phyloP scores from a whole-genome alignment of 2,797 vertebrate species.

The Adelosebastes latens region DNA sequence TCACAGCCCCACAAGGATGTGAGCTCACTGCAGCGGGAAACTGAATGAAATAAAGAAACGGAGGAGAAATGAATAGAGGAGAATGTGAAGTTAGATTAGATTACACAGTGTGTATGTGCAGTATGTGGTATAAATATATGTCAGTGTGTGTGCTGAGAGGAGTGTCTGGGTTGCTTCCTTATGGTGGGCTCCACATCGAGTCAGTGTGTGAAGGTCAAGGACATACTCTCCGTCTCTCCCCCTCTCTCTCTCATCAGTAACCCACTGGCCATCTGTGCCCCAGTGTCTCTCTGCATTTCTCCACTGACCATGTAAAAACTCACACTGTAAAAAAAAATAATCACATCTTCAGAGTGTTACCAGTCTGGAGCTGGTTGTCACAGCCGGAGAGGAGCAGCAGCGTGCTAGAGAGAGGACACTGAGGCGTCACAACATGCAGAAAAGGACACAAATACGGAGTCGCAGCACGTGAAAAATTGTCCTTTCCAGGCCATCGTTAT shows the following conservation, averaged over 20 bases:
- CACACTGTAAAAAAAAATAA: neutral
- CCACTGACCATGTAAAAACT: conserved; percentile 26
- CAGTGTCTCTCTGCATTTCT: conserved; percentile 30
- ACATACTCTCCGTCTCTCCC: conserved; percentile 10
- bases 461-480: neutral
- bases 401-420: neutral
- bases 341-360: conserved; percentile 36
- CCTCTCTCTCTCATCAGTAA: conserved; percentile 54
- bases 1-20: neutral
- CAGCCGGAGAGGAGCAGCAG: neutral
- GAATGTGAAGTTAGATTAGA: neutral
- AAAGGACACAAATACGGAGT: neutral
- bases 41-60: neutral
- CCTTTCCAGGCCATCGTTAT: neutral
- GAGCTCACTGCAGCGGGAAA: neutral
- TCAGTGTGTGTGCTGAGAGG: neutral
- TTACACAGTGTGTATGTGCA: neutral
- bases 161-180: conserved; percentile 11
- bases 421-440: neutral
- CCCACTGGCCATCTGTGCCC: conserved; percentile 71
- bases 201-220: conserved; percentile 76
- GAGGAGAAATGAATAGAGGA: neutral
- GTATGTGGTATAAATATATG: neutral
- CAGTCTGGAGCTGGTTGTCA: conserved; percentile 11
- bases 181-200: conserved; percentile 19